Base-by-base conservation (phyloP, 2,113 vertebrate genomes). In the Capricornis sumatraensis region DNA sequence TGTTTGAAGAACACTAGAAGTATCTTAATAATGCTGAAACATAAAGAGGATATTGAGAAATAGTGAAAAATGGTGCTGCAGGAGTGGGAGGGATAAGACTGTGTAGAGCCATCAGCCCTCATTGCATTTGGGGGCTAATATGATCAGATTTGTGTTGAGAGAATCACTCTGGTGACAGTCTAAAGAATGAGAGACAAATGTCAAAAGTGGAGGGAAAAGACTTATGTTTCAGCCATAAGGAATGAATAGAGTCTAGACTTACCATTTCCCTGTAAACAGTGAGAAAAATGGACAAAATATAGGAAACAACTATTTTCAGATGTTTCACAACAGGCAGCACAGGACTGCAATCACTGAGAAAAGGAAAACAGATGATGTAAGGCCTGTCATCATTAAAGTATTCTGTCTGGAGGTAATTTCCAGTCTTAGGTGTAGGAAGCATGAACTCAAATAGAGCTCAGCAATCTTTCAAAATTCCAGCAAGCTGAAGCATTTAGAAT, bases 391-490 rank as follows among this genome's bases (percentile, higher is more conserved):
- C 23, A 27, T 50, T 55, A 79, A 76, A 67, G 17, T 19, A 78
- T 94, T 95, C 27, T 92, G 15, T 71, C 36, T 89, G 64, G 43
- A 87, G 43, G n/a, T 50, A 60, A 96, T 94, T 91, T 96, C 47
- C 81, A 97, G 30, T 62, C 28, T 86, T 81, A 58, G 45, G 25
- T 78, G 9, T 52, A 82, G 10, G 47, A 79, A 93, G 25, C 40
- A 86, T 52, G 93, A 96, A 81, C 53, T 85, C 45, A 82, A 58
- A 85, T 21, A 84, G 47, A 57, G 12, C 85, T 89, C n/a, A 91
- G 27, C 45, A 78, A 53, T 82, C 60, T 91, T 93, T 82, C 53
- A 86, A 82, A 95, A 15, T 96, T 96, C 28, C 82, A 76, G 64
- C 60, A 88, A 88, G 40, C 2, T 28, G 43, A 89, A 23, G 27